Evolutionary conservation across 1,140 invertebrate genomes (phyloP).

Genomic region (Magallana ariakensis): DNA sequence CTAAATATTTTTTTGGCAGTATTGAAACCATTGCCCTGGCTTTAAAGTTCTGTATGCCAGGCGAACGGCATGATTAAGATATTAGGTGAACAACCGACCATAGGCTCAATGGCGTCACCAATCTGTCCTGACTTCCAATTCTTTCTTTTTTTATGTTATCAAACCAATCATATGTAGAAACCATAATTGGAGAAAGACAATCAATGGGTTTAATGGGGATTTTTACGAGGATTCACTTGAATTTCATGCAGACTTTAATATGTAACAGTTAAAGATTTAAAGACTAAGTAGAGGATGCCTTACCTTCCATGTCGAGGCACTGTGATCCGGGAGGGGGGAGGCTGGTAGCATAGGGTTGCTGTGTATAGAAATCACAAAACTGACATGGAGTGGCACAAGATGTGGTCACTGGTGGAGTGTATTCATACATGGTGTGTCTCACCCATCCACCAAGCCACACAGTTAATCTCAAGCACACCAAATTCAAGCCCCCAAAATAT

Average conservation of each 20-base stretch:
- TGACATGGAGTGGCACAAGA: slow-evolving; percentile 37
- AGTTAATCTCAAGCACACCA: slow-evolving; percentile 31
- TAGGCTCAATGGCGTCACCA: neutral
- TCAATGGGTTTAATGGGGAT: too few relatives aligned
- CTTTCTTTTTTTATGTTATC: too few relatives aligned
- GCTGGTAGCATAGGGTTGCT: slow-evolving; percentile 68
- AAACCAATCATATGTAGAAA: too few relatives aligned
- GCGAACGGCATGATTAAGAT: neutral
- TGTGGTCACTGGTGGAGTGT: neutral
- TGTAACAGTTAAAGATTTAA: too few relatives aligned
- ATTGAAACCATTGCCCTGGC: neutral
- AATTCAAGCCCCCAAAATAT: neutral
- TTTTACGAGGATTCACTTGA: too few relatives aligned
- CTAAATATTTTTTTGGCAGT: neutral
- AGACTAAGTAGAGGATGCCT: neutral
- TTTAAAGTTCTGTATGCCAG: neutral
- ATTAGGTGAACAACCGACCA: slow-evolving; percentile 30
- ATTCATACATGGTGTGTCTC: slow-evolving; percentile 54
- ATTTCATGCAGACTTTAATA: too few relatives aligned
- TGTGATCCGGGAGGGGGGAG: slow-evolving; percentile 61
- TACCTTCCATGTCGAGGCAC: slow-evolving; percentile 48
- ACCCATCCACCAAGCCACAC: slow-evolving; percentile 55
- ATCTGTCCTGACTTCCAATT: neutral
- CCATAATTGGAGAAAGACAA: too few relatives aligned
- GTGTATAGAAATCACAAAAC: slow-evolving; percentile 60